Evolutionary conservation across 2,113 vertebrate species (phyloP).

Genomic region (Perca schrenkii): DNA sequence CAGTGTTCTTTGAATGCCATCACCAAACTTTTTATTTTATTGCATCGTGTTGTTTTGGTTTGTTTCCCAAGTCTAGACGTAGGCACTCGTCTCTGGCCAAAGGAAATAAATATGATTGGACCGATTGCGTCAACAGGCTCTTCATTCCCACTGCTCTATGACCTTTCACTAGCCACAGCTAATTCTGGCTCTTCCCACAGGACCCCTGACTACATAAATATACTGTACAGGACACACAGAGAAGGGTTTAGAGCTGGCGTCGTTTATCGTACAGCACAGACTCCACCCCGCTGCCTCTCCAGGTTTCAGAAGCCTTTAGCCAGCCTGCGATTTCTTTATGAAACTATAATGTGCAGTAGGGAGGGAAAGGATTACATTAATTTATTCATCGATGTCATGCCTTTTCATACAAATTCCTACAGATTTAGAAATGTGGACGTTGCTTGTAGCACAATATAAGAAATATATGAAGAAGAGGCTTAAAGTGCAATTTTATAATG

Average conservation of each 20-base stretch:
- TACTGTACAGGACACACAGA: constrained; percentile 58
- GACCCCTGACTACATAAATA: constrained; percentile 69
- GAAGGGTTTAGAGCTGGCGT: constrained; percentile 28
- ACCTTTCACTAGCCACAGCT: constrained; percentile 78
- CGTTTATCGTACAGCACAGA: constrained; percentile 13
- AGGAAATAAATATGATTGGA: constrained; percentile 71
- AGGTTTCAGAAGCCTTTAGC: constrained; percentile 55
- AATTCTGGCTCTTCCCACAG: constrained; percentile 81
- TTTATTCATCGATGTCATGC: constrained; percentile 16
- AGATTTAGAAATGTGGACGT: constrained; percentile 9
- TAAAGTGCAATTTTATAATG: background rate
- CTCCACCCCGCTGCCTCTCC: constrained; percentile 33
- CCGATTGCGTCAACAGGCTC: constrained; percentile 74
- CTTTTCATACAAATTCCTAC: constrained; percentile 18
- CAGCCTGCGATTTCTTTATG: constrained; percentile 36
- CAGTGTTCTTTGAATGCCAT: background rate
- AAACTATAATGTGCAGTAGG: constrained; percentile 57
- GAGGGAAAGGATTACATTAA: constrained; percentile 26
- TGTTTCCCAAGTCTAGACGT: constrained; percentile 57
- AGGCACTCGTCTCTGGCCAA: constrained; percentile 48
- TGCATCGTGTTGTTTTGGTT: constrained; percentile 48
- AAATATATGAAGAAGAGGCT: constrained; percentile 1
- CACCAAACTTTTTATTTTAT: constrained; percentile 20
- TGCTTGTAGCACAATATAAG: constrained; percentile 14
- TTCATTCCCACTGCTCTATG: constrained; percentile 76